Conservation (phyloP, 1,140 invertebrate genomes). For the Lutraria rhynchaena region DNA sequence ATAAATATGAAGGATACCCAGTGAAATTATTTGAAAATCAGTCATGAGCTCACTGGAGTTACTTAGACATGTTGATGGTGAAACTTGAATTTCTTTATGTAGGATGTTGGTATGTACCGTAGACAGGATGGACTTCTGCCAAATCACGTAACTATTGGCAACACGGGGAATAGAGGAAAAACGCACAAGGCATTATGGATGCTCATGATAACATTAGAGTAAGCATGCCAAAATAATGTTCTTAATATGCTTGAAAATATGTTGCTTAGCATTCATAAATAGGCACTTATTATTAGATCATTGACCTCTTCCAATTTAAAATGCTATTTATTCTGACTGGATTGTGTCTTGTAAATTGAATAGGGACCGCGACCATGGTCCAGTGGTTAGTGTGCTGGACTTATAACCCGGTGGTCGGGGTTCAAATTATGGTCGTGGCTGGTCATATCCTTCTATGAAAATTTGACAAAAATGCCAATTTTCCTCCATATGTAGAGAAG, state of each 20-base stretch:
- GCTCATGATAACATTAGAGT: constrained; percentile 16
- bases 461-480: too few relatives aligned
- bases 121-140: constrained; percentile 10
- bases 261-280: not conserved
- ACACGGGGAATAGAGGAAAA: not conserved
- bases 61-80: too few relatives aligned
- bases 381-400: too few relatives aligned
- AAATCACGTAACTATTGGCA: constrained; percentile 5
- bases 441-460: too few relatives aligned
- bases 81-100: too few relatives aligned
- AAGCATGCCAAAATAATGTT: not conserved
- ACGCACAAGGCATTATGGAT: not conserved
- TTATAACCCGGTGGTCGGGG: too few relatives aligned
- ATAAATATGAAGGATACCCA: too few relatives aligned
- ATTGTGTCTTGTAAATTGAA: not conserved
- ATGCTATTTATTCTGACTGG: not conserved
- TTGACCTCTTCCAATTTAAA: not conserved
- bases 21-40: too few relatives aligned
- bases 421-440: too few relatives aligned
- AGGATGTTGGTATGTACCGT: constrained; percentile 23
- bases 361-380: too few relatives aligned
- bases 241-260: not conserved
- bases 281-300: not conserved
- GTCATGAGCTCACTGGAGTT: too few relatives aligned
- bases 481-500: too few relatives aligned